Base-by-base conservation (phyloP, 2,888 invertebrate genomes). In the Metacarcinus magister region DNA sequence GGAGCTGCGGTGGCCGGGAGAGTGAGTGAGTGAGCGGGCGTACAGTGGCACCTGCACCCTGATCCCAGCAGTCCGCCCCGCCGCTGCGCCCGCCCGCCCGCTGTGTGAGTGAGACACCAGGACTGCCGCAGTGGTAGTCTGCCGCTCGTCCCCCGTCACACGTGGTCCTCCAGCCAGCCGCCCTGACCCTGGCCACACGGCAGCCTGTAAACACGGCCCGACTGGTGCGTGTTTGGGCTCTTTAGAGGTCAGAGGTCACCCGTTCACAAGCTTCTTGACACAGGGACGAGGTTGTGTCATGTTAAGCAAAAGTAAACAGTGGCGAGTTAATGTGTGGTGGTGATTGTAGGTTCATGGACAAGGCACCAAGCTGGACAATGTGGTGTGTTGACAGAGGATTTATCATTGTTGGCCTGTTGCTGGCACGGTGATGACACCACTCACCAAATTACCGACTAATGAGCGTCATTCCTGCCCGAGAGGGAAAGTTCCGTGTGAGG, bases 21-120 rank as follows among this genome's bases (percentile, higher is more conserved):
- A 44, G 92, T 39, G 95, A 92, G 92, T 95, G 95, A 91, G 95
- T 60, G 95, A 93, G 90, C 82, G 92, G 95, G 92, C 82, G 95
- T 95, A 95, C 92, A 95, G 95, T 92, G 95, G 95, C 95, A 92
- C 95, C 95, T 92, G 92, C 95, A 95, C 95, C 92, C 46, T 67
- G 92, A 46, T 67, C 28, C 95, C 95, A 82, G 92, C 95, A 95
- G 95, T 87, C 95, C 75, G 32, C 82, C 95, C 82, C 92, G 75
- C 75, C 92, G 95, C 75, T 75, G 75, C 67, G 92, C 90, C 92
- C 91, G 44, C n/a, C 91, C 91, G 90, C 60, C 67, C 91, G 92
- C 39, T 13, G 75, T 95, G 92, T 92, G 95, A 82, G 95, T 95
- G 95, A 46, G 95, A 75, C 92, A 82, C 95, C 43, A 19, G 82